Evolutionary conservation across 2,113 vertebrate genomes (phyloP).

Genomic region (human (Homo sapiens)): GRCh38 chr14:77144501-77145000

Average conservation of each 20-base stretch:
- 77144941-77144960: neutral
- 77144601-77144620: slow-evolving; percentile 32
- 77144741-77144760: slow-evolving; percentile 54
- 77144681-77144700: neutral
- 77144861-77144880: neutral
- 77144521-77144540: neutral
- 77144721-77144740: neutral
- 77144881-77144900: neutral
- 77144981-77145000: neutral
- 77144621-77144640: slow-evolving; percentile 58
- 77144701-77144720: slow-evolving; percentile 28
- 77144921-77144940: neutral
- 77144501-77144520: no score
- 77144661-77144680: slow-evolving; percentile 39
- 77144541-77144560: neutral
- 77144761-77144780: slow-evolving; percentile 66
- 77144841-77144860: neutral
- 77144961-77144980: neutral
- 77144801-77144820: slow-evolving; percentile 35
- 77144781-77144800: slow-evolving; percentile 58
- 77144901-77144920: neutral
- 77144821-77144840: slow-evolving; percentile 33
- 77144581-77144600: neutral
- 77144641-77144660: neutral
- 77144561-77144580: neutral